Evolutionary conservation across 1,140 invertebrate genomes (phyloP).

Genomic region (Drosophila nebulosa): DNA sequence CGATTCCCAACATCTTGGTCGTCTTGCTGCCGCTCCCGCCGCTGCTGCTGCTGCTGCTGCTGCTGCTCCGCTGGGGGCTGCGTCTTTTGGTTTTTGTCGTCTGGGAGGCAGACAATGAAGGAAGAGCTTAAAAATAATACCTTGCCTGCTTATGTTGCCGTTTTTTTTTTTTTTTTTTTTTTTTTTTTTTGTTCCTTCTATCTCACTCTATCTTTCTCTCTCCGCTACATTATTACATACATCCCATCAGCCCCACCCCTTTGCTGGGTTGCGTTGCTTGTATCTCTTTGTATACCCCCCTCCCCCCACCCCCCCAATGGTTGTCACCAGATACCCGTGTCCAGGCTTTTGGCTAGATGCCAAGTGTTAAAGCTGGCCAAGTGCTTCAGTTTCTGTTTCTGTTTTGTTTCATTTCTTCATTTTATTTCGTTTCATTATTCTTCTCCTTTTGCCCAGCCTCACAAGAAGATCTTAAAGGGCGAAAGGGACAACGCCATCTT

Average conservation of each 20-base stretch:
- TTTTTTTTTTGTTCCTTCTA: too few relatives aligned
- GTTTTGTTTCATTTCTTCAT: too few relatives aligned
- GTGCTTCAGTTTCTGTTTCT: conserved; percentile 48
- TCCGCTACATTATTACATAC: conserved; percentile 23
- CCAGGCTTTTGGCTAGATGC: conserved; percentile 40
- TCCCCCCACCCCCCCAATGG: conserved; percentile 1
- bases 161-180: conserved; percentile 14
- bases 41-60: neutral
- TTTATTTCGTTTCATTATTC: neutral
- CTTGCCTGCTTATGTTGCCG: conserved; percentile 74
- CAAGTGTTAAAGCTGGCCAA: conserved; percentile 69
- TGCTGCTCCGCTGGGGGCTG: conserved; percentile 2
- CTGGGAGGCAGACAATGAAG: conserved; percentile 72
- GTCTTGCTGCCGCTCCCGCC: neutral
- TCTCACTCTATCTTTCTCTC: conserved; percentile 46
- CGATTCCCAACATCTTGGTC: conserved; percentile 55
- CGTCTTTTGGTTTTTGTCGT: conserved; percentile 15
- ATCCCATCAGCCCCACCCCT: conserved; percentile 18
- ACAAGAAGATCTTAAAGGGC: neutral
- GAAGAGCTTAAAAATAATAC: conserved; percentile 79
- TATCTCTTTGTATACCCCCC: neutral
- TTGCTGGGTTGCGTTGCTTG: conserved; percentile 9
- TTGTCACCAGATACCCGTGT: conserved; percentile 66
- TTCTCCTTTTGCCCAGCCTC: neutral
- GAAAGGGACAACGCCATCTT: neutral